Evolutionary conservation across 2,113 vertebrate species (phyloP).

Genomic region (Puntigrus tetrazona): DNA sequence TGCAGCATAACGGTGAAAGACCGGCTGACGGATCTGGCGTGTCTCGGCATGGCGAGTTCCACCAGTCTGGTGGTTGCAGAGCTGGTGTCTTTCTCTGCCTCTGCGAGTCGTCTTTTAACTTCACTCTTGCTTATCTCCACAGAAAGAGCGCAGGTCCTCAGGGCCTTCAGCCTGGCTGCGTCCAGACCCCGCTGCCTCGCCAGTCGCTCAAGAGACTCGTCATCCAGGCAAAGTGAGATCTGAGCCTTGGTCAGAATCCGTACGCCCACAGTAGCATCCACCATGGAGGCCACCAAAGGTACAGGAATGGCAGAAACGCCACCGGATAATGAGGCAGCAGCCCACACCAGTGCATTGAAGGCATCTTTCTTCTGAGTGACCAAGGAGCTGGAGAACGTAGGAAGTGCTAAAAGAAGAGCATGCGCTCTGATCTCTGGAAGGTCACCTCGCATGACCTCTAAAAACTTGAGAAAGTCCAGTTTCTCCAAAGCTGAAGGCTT

Average conservation of each 20-base stretch:
- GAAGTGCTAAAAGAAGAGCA: slow-evolving; percentile 70
- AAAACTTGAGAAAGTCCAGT: slow-evolving; percentile 65
- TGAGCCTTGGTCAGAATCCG: slow-evolving; percentile 70
- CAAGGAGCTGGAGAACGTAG: slow-evolving; percentile 59
- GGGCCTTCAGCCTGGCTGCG: slow-evolving; percentile 56
- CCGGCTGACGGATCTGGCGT: slow-evolving; percentile 65
- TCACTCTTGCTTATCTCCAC: slow-evolving; percentile 69
- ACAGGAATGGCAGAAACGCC: slow-evolving; percentile 71
- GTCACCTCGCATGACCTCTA: slow-evolving; percentile 66
- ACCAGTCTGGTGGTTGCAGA: slow-evolving; percentile 59
- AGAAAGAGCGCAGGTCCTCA: slow-evolving; percentile 67
- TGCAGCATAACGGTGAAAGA: slow-evolving; percentile 73
- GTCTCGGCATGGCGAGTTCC: slow-evolving; percentile 70
- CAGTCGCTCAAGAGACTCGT: slow-evolving; percentile 66
- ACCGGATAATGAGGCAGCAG: slow-evolving; percentile 72
- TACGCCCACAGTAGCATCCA: slow-evolving; percentile 69
- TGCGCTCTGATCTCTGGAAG: slow-evolving; percentile 71
- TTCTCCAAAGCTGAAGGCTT: slow-evolving; percentile 64
- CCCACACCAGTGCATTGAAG: slow-evolving; percentile 72
- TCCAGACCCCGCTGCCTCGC: slow-evolving; percentile 59
- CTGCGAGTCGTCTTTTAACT: slow-evolving; percentile 66
- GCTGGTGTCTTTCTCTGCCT: slow-evolving; percentile 65
- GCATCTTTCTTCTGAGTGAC: slow-evolving; percentile 71
- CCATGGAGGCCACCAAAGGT: slow-evolving; percentile 73
- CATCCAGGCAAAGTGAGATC: slow-evolving; percentile 69